Conservation (phyloP, 2,888 invertebrate genomes). For the Latrodectus elegans region DNA sequence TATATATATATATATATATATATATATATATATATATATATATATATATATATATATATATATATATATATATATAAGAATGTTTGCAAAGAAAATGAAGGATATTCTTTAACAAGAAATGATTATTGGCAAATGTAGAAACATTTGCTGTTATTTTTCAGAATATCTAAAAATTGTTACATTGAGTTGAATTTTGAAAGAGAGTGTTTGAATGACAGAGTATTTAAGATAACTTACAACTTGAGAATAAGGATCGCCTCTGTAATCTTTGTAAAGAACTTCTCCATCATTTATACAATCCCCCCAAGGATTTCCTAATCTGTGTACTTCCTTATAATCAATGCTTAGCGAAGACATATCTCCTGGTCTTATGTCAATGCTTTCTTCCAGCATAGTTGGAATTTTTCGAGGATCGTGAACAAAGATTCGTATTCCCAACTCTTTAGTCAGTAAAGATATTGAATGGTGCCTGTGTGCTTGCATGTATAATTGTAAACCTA, state of each 20-base stretch:
- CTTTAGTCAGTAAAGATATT: slow-evolving; percentile 23
- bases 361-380: slow-evolving; percentile 51
- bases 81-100: too few species aligned
- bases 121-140: too few species aligned
- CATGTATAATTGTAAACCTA: slow-evolving; percentile 53
- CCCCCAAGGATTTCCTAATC: slow-evolving; percentile 55
- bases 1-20: too few species aligned
- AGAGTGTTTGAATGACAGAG: too few species aligned
- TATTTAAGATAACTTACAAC: slow-evolving; percentile 14
- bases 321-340: slow-evolving; percentile 27
- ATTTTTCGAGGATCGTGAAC: slow-evolving; percentile 49
- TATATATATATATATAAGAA: too few species aligned
- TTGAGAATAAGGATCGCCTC: slow-evolving; percentile 35
- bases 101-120: too few species aligned
- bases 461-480: slow-evolving; percentile 31
- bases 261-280: slow-evolving; percentile 17
- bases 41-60: too few species aligned
- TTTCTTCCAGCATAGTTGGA: slow-evolving; percentile 37
- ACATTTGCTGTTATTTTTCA: too few species aligned
- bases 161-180: too few species aligned
- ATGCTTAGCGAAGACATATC: slow-evolving; percentile 50
- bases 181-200: too few species aligned
- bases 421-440: slow-evolving; percentile 41
- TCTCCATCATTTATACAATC: slow-evolving; percentile 35
- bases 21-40: too few species aligned